Percentiles rank a stretch among this genome's conserved stretches.
Evolutionary conservation across 2,797 vertebrate species (phyloP).

Genomic region (Bradypodion pumilum): DNA sequence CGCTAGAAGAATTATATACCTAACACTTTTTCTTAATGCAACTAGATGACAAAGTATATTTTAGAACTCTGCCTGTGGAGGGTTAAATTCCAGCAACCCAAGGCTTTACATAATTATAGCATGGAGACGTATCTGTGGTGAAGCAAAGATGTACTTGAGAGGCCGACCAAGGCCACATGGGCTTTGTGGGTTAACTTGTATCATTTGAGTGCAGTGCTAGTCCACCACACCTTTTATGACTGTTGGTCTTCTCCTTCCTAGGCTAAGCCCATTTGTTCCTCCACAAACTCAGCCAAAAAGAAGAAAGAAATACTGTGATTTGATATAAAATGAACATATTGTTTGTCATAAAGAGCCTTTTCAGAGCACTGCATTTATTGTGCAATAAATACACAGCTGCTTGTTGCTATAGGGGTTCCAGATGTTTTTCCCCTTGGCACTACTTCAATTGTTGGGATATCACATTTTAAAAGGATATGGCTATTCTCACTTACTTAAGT

Average conservation of each 20-base stretch:
- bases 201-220: neutral
- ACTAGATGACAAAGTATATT: conserved; percentile 28
- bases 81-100: neutral
- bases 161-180: rapidly evolving
- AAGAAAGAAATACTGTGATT: neutral
- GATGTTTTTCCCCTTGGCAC: neutral
- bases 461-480: neutral
- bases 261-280: neutral
- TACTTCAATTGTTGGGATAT: neutral
- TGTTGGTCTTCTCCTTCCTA: neutral
- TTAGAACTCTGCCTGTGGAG: conserved; percentile 20
- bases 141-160: neutral
- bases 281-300: too few species aligned
- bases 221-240: neutral
- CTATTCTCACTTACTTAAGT: neutral
- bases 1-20: neutral
- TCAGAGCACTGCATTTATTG: neutral
- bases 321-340: neutral
- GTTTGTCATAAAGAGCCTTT: neutral
- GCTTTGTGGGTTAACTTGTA: neutral
- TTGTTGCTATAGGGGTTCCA: neutral
- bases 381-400: conserved; percentile 3
- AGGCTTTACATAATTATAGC: neutral
- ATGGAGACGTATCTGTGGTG: neutral
- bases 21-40: neutral